Evolutionary conservation across 2,888 invertebrate genomes (phyloP).

Genomic region (Hypolimnas misippus): DNA sequence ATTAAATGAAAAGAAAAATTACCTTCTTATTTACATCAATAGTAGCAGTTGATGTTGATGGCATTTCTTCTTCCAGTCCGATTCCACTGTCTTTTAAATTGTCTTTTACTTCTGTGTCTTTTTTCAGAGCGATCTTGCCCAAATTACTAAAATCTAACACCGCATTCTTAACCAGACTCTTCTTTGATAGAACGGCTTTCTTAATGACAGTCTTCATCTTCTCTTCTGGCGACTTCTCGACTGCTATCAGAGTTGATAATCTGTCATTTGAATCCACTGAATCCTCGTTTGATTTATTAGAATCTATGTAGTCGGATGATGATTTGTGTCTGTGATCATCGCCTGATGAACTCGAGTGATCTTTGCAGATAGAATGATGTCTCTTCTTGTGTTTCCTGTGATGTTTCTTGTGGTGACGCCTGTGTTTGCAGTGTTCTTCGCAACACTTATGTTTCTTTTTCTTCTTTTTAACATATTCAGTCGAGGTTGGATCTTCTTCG

Average conservation of each 20-base stretch:
- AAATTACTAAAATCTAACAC: constrained; percentile 71
- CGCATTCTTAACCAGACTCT: constrained; percentile 69
- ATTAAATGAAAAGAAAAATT: too few relatives aligned
- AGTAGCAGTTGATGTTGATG: constrained; percentile 52
- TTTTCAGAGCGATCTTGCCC: constrained; percentile 60
- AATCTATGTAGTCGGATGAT: constrained; percentile 71
- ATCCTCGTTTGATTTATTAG: constrained; percentile 77
- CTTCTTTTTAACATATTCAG: constrained; percentile 85
- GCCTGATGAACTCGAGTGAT: constrained; percentile 78
- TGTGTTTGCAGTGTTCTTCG: constrained; percentile 88
- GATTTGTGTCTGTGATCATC: constrained; percentile 77
- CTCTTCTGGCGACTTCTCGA: constrained; percentile 71
- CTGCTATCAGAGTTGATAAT: constrained; percentile 66
- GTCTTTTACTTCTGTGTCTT: constrained; percentile 62
- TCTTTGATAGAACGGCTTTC: constrained; percentile 70
- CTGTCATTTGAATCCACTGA: constrained; percentile 70
- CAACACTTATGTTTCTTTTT: constrained; percentile 88
- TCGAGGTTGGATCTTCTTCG: constrained; percentile 68
- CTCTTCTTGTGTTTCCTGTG: constrained; percentile 91
- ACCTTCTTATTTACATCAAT: constrained; percentile 67
- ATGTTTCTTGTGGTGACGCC: constrained; percentile 90
- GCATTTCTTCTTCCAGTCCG: constrained; percentile 63
- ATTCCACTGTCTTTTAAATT: constrained; percentile 77
- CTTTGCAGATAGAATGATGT: constrained; percentile 83
- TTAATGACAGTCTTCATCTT: constrained; percentile 76